Base-by-base conservation (phyloP, 2,888 invertebrate species). In the Caenorhabditis sp. region DNA sequence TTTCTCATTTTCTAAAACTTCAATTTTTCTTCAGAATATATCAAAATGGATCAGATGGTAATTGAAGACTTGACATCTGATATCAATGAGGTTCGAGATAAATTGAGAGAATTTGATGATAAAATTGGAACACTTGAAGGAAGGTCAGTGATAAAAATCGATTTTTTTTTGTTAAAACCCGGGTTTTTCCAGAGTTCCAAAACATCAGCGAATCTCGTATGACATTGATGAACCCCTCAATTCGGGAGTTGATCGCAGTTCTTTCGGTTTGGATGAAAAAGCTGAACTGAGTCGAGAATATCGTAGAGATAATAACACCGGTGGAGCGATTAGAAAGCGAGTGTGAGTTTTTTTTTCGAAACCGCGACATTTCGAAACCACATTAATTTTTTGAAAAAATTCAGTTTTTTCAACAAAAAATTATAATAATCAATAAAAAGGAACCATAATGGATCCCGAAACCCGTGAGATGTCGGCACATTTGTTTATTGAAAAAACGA, bases 61-160 rank as follows among this genome's bases (percentile, higher is more conserved):
- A 67, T 66, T 19, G 73, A 68, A 62, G 68, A 73, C 1, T 65
- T 73, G 26, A 64, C 68, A 4, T 59, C 54, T n/a, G 66, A 74
- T 37, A 74, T 74, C 1, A 64, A 37, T 27, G 66, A 59, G 0
- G 69, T 60, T 2, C 51, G 61, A 43, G 61, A 66, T 50, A 74
- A 69, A 21, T n/a, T 74, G 31, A 55, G 59, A 21, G 62, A 37
- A 21, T 63, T 69, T 21, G 74, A 74, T 27, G 74, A 69, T 1
- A 55, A 74, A 55, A 63, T 74, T 8, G 61, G 59, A 0, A 59
- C 69, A 12, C 43, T 74, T 17, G 54, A 19, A 31, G 74, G 74
- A 57, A 62, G 73, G 73, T 66, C 4, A 5, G 23, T 8, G 12
- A 23, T 31, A 31, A 31, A 31, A 21, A 43, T 2, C 5, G 17